phyloP scores from a whole-genome alignment of 2,113 vertebrate species.

The Tympanuchus pallidicinctus region DNA sequence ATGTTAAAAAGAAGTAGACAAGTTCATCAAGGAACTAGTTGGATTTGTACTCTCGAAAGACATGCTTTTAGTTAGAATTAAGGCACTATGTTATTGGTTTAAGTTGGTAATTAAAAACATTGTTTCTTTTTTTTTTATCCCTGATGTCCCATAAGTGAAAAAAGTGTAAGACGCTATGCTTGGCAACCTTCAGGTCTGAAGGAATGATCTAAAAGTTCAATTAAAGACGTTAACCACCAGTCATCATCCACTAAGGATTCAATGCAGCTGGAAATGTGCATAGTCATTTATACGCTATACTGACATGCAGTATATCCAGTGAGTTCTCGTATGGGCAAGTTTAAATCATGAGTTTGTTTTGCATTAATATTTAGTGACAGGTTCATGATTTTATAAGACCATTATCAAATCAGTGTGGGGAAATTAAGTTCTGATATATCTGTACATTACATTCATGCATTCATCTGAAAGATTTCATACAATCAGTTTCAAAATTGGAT shows the following conservation, averaged over 20 bases:
- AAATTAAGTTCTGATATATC: background rate
- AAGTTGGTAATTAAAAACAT: background rate
- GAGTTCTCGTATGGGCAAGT: background rate
- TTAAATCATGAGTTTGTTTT: background rate
- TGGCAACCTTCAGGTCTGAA: background rate
- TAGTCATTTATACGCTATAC: background rate
- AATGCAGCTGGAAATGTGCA: background rate
- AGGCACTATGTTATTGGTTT: background rate
- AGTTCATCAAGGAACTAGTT: background rate
- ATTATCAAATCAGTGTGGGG: background rate
- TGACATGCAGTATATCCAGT: background rate
- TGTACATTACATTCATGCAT: background rate
- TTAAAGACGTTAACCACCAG: background rate
- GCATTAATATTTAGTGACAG: background rate
- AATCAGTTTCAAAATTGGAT: background rate
- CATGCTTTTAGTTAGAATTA: background rate
- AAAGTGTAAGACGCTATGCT: background rate
- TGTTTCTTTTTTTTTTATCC: too few species aligned
- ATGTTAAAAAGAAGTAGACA: background rate
- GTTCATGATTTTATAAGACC: background rate
- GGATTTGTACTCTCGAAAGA: background rate
- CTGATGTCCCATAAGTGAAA: background rate
- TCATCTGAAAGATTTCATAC: background rate
- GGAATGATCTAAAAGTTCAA: background rate
- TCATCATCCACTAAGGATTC: background rate